Evolutionary conservation across 2,113 vertebrate species (phyloP).

Genomic region (Corythornis vintsioides): DNA sequence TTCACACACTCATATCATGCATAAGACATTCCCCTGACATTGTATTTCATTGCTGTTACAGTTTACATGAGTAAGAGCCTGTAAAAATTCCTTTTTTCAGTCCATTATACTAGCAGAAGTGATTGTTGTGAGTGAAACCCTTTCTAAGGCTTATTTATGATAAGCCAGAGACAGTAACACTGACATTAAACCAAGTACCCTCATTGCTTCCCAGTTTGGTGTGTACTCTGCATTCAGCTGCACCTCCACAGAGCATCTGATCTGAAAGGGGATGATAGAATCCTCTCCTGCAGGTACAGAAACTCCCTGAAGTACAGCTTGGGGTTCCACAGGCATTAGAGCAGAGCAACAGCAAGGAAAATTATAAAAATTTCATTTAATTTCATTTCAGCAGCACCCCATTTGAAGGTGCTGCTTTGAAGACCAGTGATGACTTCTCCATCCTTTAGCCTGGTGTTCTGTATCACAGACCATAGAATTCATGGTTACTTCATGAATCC

Average conservation of each 20-base stretch:
- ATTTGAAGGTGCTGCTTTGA: not conserved
- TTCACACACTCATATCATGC: slow-evolving; percentile 30
- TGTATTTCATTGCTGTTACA: slow-evolving; percentile 10
- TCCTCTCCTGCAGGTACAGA: not conserved
- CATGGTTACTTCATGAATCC: not conserved
- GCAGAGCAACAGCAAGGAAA: not conserved
- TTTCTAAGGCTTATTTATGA: slow-evolving; percentile 18
- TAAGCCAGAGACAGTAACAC: not conserved
- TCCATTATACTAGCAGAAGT: slow-evolving; percentile 40
- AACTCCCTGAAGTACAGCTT: slow-evolving; percentile 23
- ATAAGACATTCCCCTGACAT: slow-evolving; percentile 10
- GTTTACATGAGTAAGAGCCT: slow-evolving; percentile 26
- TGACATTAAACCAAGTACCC: slow-evolving; percentile 7
- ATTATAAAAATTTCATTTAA: too few species aligned
- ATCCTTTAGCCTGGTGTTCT: not conserved
- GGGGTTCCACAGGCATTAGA: not conserved
- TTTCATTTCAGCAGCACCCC: too few species aligned
- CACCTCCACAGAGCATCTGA: slow-evolving; percentile 26
- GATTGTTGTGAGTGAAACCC: slow-evolving; percentile 34
- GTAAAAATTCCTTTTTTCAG: slow-evolving; percentile 33
- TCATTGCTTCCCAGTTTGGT: slow-evolving; percentile 6
- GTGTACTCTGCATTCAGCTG: not conserved
- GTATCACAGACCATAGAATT: not conserved
- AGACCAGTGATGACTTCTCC: not conserved
- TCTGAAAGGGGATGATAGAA: slow-evolving; percentile 15